Base-by-base conservation (phyloP, 1,140 invertebrate genomes). In the Halesus radiatus region DNA sequence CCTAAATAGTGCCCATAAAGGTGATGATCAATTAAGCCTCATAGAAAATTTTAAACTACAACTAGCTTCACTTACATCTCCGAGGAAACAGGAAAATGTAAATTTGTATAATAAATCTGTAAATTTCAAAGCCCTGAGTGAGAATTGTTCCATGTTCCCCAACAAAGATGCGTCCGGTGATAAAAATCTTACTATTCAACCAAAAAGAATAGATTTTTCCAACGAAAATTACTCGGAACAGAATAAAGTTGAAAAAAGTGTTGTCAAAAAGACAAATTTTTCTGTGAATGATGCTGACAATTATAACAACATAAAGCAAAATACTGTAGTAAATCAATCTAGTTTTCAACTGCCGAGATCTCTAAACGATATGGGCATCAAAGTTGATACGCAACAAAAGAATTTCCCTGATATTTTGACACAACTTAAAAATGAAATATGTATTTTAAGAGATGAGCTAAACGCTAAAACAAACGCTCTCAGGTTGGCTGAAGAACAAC, bases 351-450 rank as follows among this genome's bases (percentile, higher is more conserved):
- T 56, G 72, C 54, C 68, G 23, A 78, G 73, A 79, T 78, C 78
- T 45, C 32, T 80, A 1, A 62, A 77, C 54, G 77, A 83, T 66
- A 60, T 62, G 23, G 88, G 88, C 6, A 86, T 90, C 64, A 85
- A 82, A 1, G 74, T 89, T 72, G 88, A 90, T 37, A 80, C 87
- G 8, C 86, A 85, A 78, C 87, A 88, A 78, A 87, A 89, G 70
- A 86, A 87, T 74, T 89, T 87, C 78, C 87, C 87, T 3, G 87
- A 89, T 72, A 87, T 90, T 72, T 80, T 92, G 52, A 86, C 87
- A 6, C 89, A 92, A 10, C 84, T 93, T 7, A 91, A 93, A 84
- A 85, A 88, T 77, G 90, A 92, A 76, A 87, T 93, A 16, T 88
- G 88, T 26, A 87, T 87, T 66, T 86, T 92, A 3, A 89, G 88